Evolutionary conservation across 2,888 invertebrate species (phyloP).

Genomic region (Meiosimyza decipiens): DNA sequence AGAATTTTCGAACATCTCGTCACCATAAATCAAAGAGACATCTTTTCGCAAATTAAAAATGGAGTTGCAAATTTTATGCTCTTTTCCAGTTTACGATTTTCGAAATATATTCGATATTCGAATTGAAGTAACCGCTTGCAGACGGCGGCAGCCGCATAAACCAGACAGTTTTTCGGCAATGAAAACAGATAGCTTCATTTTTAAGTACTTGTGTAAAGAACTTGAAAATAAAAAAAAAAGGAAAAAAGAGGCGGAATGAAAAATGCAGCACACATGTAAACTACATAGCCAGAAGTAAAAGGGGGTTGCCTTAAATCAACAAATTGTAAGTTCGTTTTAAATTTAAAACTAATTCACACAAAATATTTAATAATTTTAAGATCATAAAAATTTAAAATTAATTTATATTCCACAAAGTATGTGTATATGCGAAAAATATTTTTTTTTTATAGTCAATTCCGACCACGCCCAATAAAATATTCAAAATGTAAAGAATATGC

Average conservation of each 20-base stretch:
- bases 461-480: constrained; percentile 10
- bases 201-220: neutral
- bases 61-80: neutral
- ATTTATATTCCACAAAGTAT: no score
- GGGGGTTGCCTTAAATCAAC: no score
- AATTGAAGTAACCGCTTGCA: constrained; percentile 27
- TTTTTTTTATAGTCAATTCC: no score
- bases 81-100: neutral
- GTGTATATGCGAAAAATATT: no score
- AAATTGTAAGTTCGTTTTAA: no score
- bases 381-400: no score
- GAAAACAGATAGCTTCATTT: constrained; percentile 2
- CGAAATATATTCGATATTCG: constrained; percentile 19
- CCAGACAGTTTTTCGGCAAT: neutral
- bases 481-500: neutral
- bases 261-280: no score
- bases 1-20: constrained; percentile 4
- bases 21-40: neutral
- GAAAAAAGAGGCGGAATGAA: no score
- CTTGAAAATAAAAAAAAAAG: no score
- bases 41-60: neutral
- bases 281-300: no score
- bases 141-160: neutral
- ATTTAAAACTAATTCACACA: no score
- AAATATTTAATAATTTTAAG: no score